Evolutionary conservation across 2,797 vertebrate genomes (phyloP).

Genomic region (Hypotaenidia okinawae): DNA sequence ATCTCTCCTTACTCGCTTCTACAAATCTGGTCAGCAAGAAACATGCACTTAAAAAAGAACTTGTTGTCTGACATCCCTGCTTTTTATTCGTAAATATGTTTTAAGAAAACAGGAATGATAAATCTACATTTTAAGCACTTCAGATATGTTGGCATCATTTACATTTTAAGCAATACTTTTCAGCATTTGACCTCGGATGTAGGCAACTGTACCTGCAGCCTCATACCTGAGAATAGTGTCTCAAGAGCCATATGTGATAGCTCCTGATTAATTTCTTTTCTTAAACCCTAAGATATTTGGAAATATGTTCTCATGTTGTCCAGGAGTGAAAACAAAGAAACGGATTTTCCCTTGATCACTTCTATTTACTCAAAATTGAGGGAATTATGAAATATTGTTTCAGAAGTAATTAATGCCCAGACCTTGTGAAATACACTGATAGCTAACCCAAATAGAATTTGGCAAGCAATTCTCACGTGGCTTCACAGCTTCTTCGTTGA

Average conservation of each 20-base stretch:
- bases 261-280: neutral
- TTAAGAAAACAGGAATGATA: neutral
- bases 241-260: neutral
- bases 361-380: constrained; percentile 11
- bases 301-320: neutral
- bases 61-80: neutral
- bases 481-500: constrained; percentile 39
- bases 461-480: constrained; percentile 24
- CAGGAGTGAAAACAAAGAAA: neutral
- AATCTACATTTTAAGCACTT: neutral
- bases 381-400: constrained; percentile 26
- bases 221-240: neutral
- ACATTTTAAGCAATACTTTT: neutral
- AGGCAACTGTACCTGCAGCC: neutral
- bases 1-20: neutral
- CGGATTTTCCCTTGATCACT: neutral
- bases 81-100: neutral
- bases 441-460: constrained; percentile 49
- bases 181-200: neutral
- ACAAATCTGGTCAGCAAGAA: neutral
- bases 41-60: neutral
- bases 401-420: constrained; percentile 20
- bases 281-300: neutral
- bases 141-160: neutral
- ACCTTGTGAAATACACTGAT: constrained; percentile 6